Evolutionary conservation across 2,797 vertebrate species (phyloP).

Genomic region (Myotis planiceps): DNA sequence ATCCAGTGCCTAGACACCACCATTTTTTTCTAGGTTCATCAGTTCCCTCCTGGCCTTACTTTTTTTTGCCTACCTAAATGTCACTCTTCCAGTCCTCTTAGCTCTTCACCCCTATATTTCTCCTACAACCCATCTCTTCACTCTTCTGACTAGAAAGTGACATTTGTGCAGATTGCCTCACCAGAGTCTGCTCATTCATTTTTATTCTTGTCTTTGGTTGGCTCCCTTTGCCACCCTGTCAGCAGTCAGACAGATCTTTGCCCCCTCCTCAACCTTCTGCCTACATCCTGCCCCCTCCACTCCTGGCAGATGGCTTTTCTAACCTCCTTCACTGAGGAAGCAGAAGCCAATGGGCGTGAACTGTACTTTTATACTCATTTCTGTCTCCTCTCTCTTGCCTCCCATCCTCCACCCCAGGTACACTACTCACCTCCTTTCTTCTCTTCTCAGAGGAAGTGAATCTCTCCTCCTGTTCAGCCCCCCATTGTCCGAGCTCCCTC

Average conservation of each 20-base stretch:
- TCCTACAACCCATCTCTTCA: background rate
- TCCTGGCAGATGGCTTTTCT: background rate
- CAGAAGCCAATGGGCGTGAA: background rate
- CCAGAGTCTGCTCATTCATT: background rate
- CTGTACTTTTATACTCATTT: background rate
- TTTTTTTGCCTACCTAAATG: background rate
- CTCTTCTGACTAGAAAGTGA: background rate
- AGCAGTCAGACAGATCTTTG: background rate
- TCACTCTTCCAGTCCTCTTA: background rate
- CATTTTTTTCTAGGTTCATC: background rate
- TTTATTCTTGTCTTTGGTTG: background rate
- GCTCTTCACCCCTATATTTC: background rate
- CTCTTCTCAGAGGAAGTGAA: background rate
- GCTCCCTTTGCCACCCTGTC: background rate
- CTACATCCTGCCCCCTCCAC: background rate
- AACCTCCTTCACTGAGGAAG: background rate
- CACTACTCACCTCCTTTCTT: background rate
- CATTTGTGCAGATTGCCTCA: too few species aligned
- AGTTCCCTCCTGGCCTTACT: background rate
- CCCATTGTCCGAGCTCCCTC: rapidly evolving
- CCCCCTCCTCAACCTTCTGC: background rate
- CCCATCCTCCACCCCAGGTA: background rate
- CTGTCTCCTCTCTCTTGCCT: background rate
- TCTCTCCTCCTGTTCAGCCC: background rate
- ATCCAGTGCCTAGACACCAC: background rate